Evolutionary conservation across 2,113 vertebrate genomes (phyloP).

Genomic region (Astatoreochromis straeleni): DNA sequence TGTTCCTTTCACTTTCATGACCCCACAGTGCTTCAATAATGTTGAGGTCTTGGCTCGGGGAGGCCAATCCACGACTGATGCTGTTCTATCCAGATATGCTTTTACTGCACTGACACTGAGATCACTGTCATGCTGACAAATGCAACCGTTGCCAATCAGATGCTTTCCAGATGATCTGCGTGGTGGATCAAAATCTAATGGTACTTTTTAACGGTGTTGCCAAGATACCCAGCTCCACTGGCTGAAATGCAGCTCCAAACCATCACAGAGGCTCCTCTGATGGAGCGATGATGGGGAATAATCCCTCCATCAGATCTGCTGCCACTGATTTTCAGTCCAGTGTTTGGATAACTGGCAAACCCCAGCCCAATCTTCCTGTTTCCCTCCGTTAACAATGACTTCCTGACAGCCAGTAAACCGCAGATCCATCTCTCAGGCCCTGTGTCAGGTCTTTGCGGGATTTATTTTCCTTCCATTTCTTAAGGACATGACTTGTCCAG

Average conservation of each 20-base stretch:
- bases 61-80: background rate
- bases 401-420: background rate
- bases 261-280: background rate
- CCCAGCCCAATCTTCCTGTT: accelerated
- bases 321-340: background rate
- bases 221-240: background rate
- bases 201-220: background rate
- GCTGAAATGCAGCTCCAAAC: background rate
- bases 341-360: background rate
- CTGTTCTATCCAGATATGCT: background rate
- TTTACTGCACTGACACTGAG: background rate
- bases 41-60: background rate
- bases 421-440: background rate
- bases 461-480: background rate
- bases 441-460: background rate
- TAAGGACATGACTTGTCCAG: background rate
- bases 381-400: accelerated
- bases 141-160: accelerated
- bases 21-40: background rate
- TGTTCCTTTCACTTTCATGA: background rate
- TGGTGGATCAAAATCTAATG: background rate
- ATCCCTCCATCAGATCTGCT: background rate
- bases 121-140: background rate
- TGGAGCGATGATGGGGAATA: background rate
- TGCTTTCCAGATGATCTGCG: background rate